Conservation (phyloP, 2,888 invertebrate genomes). For the Tetragnatha montana region DNA sequence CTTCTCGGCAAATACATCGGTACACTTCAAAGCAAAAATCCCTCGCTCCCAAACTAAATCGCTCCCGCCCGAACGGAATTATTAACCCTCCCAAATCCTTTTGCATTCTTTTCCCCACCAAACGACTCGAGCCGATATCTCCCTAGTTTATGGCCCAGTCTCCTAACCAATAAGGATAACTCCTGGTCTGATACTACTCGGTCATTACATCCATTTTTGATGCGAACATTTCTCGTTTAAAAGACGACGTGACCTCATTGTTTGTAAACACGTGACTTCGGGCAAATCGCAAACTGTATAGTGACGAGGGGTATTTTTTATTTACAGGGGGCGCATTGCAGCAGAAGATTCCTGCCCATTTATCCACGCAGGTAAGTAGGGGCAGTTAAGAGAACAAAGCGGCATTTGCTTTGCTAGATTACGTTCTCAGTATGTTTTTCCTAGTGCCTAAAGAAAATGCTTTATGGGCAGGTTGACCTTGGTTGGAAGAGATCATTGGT, state of each 20-base stretch:
- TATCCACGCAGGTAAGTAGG: constrained; percentile 9
- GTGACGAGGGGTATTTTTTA: constrained; percentile 51
- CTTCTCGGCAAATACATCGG: too few species aligned
- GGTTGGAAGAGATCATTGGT: neutral
- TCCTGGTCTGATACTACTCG: neutral
- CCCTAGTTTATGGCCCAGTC: too few species aligned
- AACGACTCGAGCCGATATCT: constrained; percentile 25
- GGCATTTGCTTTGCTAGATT: neutral
- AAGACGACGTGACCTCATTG: constrained; percentile 68
- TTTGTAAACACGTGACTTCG: constrained; percentile 66
- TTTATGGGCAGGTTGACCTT: neutral
- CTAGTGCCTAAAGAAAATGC: neutral
- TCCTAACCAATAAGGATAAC: neutral
- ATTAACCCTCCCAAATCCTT: neutral
- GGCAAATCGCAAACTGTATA: neutral
- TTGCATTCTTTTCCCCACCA: neutral
- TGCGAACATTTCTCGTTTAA: constrained; percentile 61
- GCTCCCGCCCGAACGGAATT: too few species aligned
- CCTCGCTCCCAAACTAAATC: too few species aligned
- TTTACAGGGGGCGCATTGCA: constrained; percentile 33
- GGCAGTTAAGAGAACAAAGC: neutral
- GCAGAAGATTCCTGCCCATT: neutral
- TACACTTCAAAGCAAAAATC: too few species aligned
- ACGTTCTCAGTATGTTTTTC: neutral
- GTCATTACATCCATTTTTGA: constrained; percentile 67